Evolutionary conservation across 2,888 invertebrate species (phyloP).

Genomic region (Patella pellucida): DNA sequence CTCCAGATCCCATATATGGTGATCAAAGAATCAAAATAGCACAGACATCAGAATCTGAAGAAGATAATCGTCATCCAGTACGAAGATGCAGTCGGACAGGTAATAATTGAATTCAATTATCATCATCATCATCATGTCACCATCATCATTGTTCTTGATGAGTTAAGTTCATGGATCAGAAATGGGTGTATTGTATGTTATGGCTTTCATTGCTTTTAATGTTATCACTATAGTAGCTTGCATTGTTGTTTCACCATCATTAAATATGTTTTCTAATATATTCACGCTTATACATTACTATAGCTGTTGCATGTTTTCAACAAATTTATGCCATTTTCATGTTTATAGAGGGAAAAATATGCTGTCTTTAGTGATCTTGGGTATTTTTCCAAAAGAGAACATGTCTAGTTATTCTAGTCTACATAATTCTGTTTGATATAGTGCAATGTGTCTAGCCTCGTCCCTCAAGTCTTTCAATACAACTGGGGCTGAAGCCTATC

Average conservation of each 20-base stretch:
- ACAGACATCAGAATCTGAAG: constrained; percentile 37
- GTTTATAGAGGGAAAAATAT: no score
- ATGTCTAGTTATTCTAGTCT: no score
- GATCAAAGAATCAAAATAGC: constrained; percentile 18
- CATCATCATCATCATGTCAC: neutral
- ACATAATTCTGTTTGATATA: no score
- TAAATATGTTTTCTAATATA: no score
- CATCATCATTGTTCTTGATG: neutral
- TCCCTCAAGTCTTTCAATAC: no score
- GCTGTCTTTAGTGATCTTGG: no score
- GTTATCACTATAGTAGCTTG: neutral
- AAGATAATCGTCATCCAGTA: constrained; percentile 37
- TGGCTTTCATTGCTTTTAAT: constrained; percentile 11
- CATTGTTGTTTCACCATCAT: neutral
- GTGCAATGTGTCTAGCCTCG: no score
- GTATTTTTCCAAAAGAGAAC: no score
- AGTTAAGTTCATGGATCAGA: neutral
- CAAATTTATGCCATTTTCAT: no score
- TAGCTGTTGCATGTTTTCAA: no score
- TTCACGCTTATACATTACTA: no score
- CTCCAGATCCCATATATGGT: neutral
- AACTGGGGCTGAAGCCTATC: no score
- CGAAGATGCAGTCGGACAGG: constrained; percentile 40
- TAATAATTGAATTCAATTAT: constrained; percentile 18
- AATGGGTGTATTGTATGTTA: neutral